Base-by-base conservation (phyloP, 92 coral and sea anemone species). In the Isaurus tuberculatus region DNA sequence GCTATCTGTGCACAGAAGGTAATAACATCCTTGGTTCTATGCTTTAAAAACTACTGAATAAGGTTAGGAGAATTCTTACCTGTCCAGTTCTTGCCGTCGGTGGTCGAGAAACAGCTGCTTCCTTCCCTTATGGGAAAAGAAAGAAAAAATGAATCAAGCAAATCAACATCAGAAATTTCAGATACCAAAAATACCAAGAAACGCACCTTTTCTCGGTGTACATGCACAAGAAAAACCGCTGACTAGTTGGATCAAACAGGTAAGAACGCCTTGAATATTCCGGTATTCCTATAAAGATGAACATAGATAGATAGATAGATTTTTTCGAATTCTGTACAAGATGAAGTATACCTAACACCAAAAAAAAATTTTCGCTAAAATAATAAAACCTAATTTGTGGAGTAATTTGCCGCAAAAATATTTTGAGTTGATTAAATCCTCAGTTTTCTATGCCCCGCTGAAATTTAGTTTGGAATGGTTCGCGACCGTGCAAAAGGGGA, bases 21-120 rank as follows among this genome's bases (percentile, higher is more conserved):
- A n/a, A n/a, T n/a, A n/a, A n/a, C n/a, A n/a, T n/a, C n/a, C n/a
- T n/a, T n/a, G n/a, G n/a, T n/a, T n/a, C 2, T 4, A 64, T 30
- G 16, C 19, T 8, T 14, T 20, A 27, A 82, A 4, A 15, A 37
- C 26, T 20, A 4, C 49, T 66, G 26, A 43, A 36, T 1, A 26
- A 8, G 19, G 8, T 26, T 25, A 51, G 27, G 7, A 19, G 46
- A 13, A 26, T 29, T 66, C 92, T 51, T 70, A 94, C 98, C 92
- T 84, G 57, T 88, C 98, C 98, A 94, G 33, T 86, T 84, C 57
- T 86, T 73, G 31, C 96, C 98, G 73, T 94, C 90, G 25, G 23
- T 48, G 17, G 96, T 83, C 3, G 88, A 88, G 30, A 86, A 82
- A 70, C 98, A 94, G 85, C 98, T 94, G 88, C 96, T 88, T 15